Percentiles rank a stretch among this genome's conserved stretches.
Conservation (phyloP, 2,888 invertebrate genomes). For the Drosophila flavopinicola region DNA sequence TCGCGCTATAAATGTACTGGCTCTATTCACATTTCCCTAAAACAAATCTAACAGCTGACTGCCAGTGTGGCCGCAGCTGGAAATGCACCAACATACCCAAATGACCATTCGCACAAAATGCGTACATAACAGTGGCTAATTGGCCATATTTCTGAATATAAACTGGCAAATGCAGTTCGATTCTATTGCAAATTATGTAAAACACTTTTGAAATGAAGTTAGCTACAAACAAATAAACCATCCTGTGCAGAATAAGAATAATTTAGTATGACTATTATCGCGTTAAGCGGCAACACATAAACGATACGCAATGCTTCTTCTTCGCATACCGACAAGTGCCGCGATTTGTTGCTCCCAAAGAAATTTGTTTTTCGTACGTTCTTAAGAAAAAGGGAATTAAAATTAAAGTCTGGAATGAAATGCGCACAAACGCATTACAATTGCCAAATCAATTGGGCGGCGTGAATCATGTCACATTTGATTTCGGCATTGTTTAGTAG, state of each 20-base stretch:
- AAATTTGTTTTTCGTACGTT: conserved; percentile 49
- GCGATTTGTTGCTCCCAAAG: conserved; percentile 56
- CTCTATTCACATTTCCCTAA: conserved; percentile 35
- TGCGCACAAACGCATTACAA: conserved; percentile 22
- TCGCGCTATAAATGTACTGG: conserved; percentile 16
- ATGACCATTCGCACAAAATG: conserved; percentile 24
- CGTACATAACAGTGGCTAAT: conserved; percentile 9
- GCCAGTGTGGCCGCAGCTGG: conserved; percentile 17
- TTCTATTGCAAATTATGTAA: no score
- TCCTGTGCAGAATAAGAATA: not conserved
- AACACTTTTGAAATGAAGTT: not conserved
- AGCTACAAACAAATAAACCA: not conserved
- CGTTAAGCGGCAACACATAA: conserved; percentile 24
- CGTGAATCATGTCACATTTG: conserved; percentile 52
- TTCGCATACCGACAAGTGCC: conserved; percentile 58
- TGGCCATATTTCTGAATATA: not conserved
- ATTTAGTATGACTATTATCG: conserved; percentile 3
- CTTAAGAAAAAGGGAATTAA: conserved; percentile 26
- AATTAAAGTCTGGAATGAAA: conserved; percentile 22
- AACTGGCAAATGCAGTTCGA: not conserved
- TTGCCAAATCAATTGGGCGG: conserved; percentile 32
- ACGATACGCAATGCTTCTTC: conserved; percentile 48
- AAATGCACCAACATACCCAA: conserved; percentile 1
- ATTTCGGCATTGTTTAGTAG: conserved; percentile 44
- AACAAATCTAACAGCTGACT: conserved; percentile 43